Evolutionary conservation across 2,888 invertebrate genomes (phyloP).

Genomic region (Amphipoea lucens): DNA sequence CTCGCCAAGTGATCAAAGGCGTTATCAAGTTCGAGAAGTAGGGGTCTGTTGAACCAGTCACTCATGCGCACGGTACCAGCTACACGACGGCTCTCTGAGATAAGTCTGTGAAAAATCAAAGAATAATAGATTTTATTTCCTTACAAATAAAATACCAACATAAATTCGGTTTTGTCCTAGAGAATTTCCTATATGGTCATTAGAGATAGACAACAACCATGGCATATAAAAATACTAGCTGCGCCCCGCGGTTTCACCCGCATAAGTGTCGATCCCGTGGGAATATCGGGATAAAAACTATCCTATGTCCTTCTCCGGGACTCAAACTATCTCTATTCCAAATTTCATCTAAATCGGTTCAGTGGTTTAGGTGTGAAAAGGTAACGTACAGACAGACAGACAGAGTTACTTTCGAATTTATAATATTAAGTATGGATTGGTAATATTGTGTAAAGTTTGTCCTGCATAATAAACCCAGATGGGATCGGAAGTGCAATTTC

Average conservation of each 20-base stretch:
- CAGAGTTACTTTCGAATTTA: no score
- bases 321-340: no score
- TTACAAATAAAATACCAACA: background rate
- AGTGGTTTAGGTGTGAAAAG: no score
- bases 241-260: no score
- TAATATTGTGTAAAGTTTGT: no score
- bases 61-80: slow-evolving; percentile 91
- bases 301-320: no score
- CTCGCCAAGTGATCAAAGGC: slow-evolving; percentile 93
- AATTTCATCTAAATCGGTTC: no score
- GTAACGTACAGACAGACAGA: no score
- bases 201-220: background rate
- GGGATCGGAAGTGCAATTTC: slow-evolving; percentile 34
- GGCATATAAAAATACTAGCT: no score
- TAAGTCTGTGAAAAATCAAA: slow-evolving; percentile 83
- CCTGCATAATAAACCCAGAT: background rate
- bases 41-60: slow-evolving; percentile 93
- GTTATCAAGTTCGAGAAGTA: slow-evolving; percentile 91
- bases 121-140: background rate
- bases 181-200: background rate
- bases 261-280: no score
- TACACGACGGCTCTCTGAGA: slow-evolving; percentile 90
- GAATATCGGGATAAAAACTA: no score
- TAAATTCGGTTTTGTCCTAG: background rate
- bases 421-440: no score